Base-by-base conservation (phyloP, 1,140 invertebrate species). In the Sitophilus oryzae region DNA sequence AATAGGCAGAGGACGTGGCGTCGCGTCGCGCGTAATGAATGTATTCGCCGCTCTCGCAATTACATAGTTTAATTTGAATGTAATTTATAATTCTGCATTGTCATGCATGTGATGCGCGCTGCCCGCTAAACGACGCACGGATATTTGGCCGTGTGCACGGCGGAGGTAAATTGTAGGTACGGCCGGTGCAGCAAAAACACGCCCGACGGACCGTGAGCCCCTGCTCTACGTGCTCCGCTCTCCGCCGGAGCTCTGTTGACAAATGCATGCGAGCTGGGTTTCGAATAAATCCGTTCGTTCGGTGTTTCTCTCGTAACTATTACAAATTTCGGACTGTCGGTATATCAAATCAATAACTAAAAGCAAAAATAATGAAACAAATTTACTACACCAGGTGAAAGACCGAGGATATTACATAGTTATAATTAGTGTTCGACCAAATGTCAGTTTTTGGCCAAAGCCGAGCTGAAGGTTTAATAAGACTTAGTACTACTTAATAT, bases 21-120 rank as follows among this genome's bases (percentile, higher is more conserved):
- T n/a, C n/a, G n/a, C n/a, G n/a, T n/a, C n/a, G n/a, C 16, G 19
- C 40, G 49, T 70, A 70, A 70, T 65, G 68, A 64, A 70, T 70
- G 68, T 67, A 61, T 67, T 65, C 61, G 62, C 61, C 51, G 64
- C 67, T 67, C 68, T 71, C 65, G 68, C 70, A 71, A 71, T 71
- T 70, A 71, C 68, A 70, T 71, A 71, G 70, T 71, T 71, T 71
- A 71, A 71, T 71, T 71, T 68, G 65, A 71, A 70, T 68, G 70
- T 71, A 71, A 71, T 71, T 71, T 71, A 71, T 71, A 71, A 71
- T 70, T 70, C 64, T 54, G 65, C 66, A 67, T 70, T 68, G 66
- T 71, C 70, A 70, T 71, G 68, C 70, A 70, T 61, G 68, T 69
- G 68, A 70, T 70, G 70, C 68, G 68, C 66, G 59, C 64, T 61